A percentile compares a stretch with the other conserved stretches of the same genome.
Evolutionary conservation across 2,888 invertebrate species (phyloP).

Genomic region (Netelia virgata): DNA sequence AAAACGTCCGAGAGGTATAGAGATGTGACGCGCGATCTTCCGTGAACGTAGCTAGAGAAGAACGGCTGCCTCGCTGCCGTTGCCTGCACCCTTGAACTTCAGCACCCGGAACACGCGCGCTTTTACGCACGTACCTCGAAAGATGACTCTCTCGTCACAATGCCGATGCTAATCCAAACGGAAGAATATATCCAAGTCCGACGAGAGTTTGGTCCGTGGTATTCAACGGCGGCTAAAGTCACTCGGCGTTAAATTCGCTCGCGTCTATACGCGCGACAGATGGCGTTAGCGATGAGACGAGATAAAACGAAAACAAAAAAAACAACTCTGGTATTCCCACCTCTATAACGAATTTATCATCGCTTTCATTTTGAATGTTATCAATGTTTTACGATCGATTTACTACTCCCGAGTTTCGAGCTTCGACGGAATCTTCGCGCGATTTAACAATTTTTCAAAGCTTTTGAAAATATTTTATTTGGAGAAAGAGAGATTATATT

Average conservation of each 20-base stretch:
- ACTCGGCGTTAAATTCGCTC: conserved; percentile 7
- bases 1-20: neutral
- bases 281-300: conserved; percentile 43
- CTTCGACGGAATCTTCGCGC: neutral
- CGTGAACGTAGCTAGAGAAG: neutral
- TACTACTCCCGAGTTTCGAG: too few relatives aligned
- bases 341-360: too few relatives aligned
- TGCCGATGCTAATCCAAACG: conserved; percentile 65
- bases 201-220: conserved; percentile 42
- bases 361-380: too few relatives aligned
- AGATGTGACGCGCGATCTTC: neutral
- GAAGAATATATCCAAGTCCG: conserved; percentile 59
- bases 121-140: conserved; percentile 12
- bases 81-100: conserved; percentile 68
- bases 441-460: neutral
- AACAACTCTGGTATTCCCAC: neutral
- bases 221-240: conserved; percentile 36
- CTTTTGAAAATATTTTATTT: neutral
- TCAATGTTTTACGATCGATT: too few relatives aligned
- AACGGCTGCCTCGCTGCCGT: neutral
- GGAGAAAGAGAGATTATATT: too few relatives aligned
- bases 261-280: neutral
- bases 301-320: conserved; percentile 35
- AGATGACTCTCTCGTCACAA: conserved; percentile 55
- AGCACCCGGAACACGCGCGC: conserved; percentile 65